Base-by-base conservation (phyloP, 2,888 invertebrate species). In the Drepana falcataria region DNA sequence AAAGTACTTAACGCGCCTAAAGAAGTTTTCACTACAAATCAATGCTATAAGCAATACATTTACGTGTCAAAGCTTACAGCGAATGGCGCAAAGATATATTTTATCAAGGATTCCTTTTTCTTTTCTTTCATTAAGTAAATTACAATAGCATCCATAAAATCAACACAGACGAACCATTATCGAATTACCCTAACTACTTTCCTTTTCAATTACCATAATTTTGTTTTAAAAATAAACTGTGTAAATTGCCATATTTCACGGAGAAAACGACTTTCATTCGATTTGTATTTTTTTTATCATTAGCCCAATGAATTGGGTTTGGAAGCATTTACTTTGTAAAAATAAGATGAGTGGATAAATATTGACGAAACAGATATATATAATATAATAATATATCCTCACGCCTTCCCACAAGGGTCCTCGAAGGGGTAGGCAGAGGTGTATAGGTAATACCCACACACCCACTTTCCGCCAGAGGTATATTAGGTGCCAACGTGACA, bases 201-300 rank as follows among this genome's bases (percentile, higher is more conserved):
- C 54, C 53, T 57, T 51, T 59, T 55, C 59, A 55, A 65, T 71
- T 68, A 66, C 60, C 63, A 63, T 66, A 66, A 70, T 68, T 67
- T 58, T 55, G 60, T 69, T 68, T 61, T 65, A 44, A 68, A 65
- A 69, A 66, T 60, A 64, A 71, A 70, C 68, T 68, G 63, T 41
- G 66, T 66, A 68, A 73, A 7, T 71, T 65, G 71, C 60, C 60
- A 61, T 67, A 65, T 66, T 44, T 44, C 44, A 44, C 44, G 52
- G 55, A 55, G 53, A 60, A 62, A 64, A 59, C 58, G 66, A 59
- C 55, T 63, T 64, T 57, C 62, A 53, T 61, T 57, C 59, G 59
- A 63, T 63, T 64, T 66, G 58, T 66, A 59, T 58, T 65, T 58
- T 57, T 59, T 44, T 41, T 1, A 7, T 41, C 4, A 56, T 54